Evolutionary conservation across 2,113 vertebrate species (phyloP), one percentile per base, ranked within the genome.

Genomic region (Sapayoa aenigma): DNA sequence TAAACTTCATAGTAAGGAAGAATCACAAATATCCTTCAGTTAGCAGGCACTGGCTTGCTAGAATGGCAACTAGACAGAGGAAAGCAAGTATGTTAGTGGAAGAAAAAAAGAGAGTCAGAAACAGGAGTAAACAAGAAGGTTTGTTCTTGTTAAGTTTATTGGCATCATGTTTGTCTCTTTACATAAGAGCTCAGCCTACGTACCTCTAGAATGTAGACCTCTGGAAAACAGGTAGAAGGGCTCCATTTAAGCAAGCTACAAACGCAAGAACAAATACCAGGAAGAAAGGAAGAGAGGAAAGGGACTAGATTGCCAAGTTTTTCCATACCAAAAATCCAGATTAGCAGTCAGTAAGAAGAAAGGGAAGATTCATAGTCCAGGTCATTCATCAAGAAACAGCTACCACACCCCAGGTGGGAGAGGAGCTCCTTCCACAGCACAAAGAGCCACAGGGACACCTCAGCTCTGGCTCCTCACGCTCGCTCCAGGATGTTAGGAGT

Each of bases 81-180:
- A 66, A 74, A 84, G 60, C 1, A 46, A 56, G 74, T 12, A 23
- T 63, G 83, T 94, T 95, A 95, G 89, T 74, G 75, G 41, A 79
- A 24, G 42, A 31, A 82, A 76, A 23, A 87, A 80, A 94, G 37
- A 83, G 23, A 96, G 96, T 58, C 89, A 97, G 95, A 96, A 96
- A 96, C 94, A 86, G 93, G 73, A 96, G 92, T 83, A 87, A 97
- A 94, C 94, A 95, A 92, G 94, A 68, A 66, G 33, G 81, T 97
- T 97, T 97, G 97, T 98, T 98, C 97, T 98, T 95, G 96, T 98
- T 98, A 98, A 97, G 96, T 98, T 98, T 98, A 98, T 98, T 98
- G 98, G 98, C 98, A 98, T 98, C 97, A 97, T 91, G 96, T 97
- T 98, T 97, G 89, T 98, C 97, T 98, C 97, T 98, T 98, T 98